Evolutionary conservation across 2,797 vertebrate species (phyloP), one percentile per base, ranked within the genome.

Genomic region (Apodemus agrarius): DNA sequence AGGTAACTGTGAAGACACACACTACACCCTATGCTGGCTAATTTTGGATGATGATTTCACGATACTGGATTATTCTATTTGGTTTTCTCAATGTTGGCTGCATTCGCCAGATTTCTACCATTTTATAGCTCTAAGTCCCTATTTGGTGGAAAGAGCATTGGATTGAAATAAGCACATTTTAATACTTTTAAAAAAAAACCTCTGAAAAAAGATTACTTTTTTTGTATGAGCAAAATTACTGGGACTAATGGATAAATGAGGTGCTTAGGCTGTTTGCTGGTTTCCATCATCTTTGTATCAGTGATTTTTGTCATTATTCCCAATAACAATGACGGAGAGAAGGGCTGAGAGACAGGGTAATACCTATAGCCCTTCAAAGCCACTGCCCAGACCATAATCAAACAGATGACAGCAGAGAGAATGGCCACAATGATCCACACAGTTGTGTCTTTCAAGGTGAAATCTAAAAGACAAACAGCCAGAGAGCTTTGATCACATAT

Each of bases 281-380:
- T 74, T 86, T 93, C 57, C 14, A 31, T 87, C 37, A 79, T 85
- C 34, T 95, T 37, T 49, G 14, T 75, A 14, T 57, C 49, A 67
- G 78, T 5, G 40, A 6, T 69, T 91, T 79, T 80, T n/a, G 34
- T 17, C 24, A 22, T 94, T 89, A 89, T 92, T 40, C 43, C 22
- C 61, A 22, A 87, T 4, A 93, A 83, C 19, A 61, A 86, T 69
- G 82, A 78, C 37, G 3, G n/a, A 49, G 54, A 93, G 43, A 72
- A 86, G 22, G 24, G 19, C 2, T 91, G 72, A 94, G 59, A 96
- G 84, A 94, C 6, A 74, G 0, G 65, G 37, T 95, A 97, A 97
- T 98, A 99, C 99, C 99, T 99, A 97, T 98, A 99, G 89, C 99
- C 98, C 96, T 99, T 99, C 94, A 99, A 96, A 97, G 98, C 98